Evolutionary conservation across 2,888 invertebrate species (phyloP).

Genomic region (Athetis lepigone): DNA sequence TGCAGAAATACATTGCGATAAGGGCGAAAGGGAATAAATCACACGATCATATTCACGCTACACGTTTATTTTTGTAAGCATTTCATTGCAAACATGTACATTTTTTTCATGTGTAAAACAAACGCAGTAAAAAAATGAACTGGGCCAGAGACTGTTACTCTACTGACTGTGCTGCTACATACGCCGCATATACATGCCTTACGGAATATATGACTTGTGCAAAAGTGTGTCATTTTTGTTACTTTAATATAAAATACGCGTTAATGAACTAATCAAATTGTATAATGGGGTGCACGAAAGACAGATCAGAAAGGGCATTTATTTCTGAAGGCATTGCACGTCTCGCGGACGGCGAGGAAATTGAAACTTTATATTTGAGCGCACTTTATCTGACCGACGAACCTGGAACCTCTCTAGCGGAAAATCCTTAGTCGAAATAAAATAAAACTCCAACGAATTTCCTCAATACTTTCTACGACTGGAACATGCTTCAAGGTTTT

Average conservation of each 20-base stretch:
- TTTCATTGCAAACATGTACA: slow-evolving; percentile 40
- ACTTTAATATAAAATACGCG: slow-evolving; percentile 42
- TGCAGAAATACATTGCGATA: slow-evolving; percentile 11
- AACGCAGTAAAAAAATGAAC: slow-evolving; percentile 43
- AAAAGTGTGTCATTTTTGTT: slow-evolving; percentile 30
- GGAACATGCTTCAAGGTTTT: slow-evolving; percentile 72
- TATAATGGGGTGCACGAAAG: slow-evolving; percentile 60
- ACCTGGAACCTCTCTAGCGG: slow-evolving; percentile 78
- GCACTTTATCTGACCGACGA: slow-evolving; percentile 85
- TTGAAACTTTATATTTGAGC: slow-evolving; percentile 90
- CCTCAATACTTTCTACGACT: slow-evolving; percentile 75
- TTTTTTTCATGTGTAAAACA: slow-evolving; percentile 43
- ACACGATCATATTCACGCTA: slow-evolving; percentile 25
- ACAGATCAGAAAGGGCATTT: slow-evolving; percentile 74
- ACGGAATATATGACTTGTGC: slow-evolving; percentile 34
- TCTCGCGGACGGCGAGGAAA: slow-evolving; percentile 79
- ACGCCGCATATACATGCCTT: no score
- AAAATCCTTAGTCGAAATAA: slow-evolving; percentile 83
- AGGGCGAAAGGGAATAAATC: slow-evolving; percentile 21
- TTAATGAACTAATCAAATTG: slow-evolving; percentile 51
- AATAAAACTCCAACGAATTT: slow-evolving; percentile 80
- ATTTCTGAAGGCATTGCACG: slow-evolving; percentile 81
- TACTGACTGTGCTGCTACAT: no score
- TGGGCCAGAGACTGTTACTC: slow-evolving; percentile 42
- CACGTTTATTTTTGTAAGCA: slow-evolving; percentile 51